Base-by-base conservation (phyloP, 1,140 invertebrate genomes). In the Drosophila oshimai region DNA sequence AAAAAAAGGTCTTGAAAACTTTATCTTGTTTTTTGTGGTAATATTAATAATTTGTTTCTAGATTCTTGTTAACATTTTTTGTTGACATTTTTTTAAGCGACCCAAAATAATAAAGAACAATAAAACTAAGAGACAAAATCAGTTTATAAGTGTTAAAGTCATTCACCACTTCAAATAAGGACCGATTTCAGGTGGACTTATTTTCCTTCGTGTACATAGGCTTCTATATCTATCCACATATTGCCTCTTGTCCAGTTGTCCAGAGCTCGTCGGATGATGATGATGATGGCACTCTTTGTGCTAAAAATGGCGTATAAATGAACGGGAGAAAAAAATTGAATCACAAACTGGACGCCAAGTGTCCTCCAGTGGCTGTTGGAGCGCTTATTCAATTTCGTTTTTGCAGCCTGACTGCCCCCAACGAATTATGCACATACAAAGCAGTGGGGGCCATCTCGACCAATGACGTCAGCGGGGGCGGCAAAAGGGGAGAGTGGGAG, bases 271-370 rank as follows among this genome's bases (percentile, higher is more conserved):
- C 6, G 12, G 20, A 13, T 9, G 34, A 9, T 42, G 47, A 17
- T 26, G 51, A 15, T 34, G 41, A 55, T 55, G 53, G 45, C 61
- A 65, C 58, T 60, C 70, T 53, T 62, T 64, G 53, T 81, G 60
- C 67, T 62, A 68, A 73, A 76, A 76, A 78, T 61, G 75, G 74
- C 75, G 76, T 74, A 74, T 62, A 74, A 73, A 81, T 58, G 60
- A 68, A 70, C 36, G 46, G 57, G 24, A 36, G 39, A 2, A 46
- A 65, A 64, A 74, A 83, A 83, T 83, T 77, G 73, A 83, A 83
- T 83, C 78, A 74, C 61, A 60, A 81, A 55, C 68, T 71, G 54
- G 31, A 71, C 67, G 39, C 22, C 17, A 54, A 83, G 68, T 76
- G 78, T 55, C 44, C 72, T 67, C 77, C 58, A 65, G 42, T 65